Evolutionary conservation across 1,140 invertebrate genomes (phyloP).

Genomic region (Drosophila pallidifrons): DNA sequence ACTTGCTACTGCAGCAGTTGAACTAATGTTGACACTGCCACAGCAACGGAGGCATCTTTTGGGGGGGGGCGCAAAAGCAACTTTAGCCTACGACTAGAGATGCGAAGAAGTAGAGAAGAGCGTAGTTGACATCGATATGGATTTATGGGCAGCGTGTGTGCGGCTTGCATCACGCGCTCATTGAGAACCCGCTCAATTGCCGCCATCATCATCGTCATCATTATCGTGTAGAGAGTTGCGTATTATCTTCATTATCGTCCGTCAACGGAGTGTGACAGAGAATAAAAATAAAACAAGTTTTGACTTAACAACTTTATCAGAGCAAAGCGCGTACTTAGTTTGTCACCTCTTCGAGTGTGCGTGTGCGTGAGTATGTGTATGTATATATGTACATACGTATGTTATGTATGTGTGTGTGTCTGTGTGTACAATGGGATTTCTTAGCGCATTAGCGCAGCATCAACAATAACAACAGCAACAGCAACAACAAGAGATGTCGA

Average conservation of each 20-base stretch:
- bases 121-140: constrained; percentile 62
- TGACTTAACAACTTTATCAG: constrained; percentile 78
- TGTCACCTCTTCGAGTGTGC: background rate
- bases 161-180: constrained; percentile 48
- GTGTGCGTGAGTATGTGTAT: constrained; percentile 11
- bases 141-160: constrained; percentile 65
- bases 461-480: constrained; percentile 38
- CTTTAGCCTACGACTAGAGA: constrained; percentile 24
- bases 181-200: constrained; percentile 65
- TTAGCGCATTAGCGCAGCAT: constrained; percentile 63
- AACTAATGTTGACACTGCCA: constrained; percentile 55
- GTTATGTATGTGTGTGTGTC: constrained; percentile 13
- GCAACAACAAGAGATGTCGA: constrained; percentile 39
- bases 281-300: constrained; percentile 59
- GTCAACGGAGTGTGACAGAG: constrained; percentile 24
- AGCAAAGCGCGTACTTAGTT: constrained; percentile 64
- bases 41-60: background rate
- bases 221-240: constrained; percentile 14
- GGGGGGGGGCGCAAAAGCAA: constrained; percentile 26
- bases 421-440: constrained; percentile 67
- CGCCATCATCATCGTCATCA: constrained; percentile 36
- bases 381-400: too few relatives aligned
- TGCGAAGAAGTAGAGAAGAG: background rate
- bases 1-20: constrained; percentile 56
- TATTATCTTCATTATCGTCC: constrained; percentile 31